Conservation (phyloP, 2,113 vertebrate genomes). For the Clarias macrocephalus region DNA sequence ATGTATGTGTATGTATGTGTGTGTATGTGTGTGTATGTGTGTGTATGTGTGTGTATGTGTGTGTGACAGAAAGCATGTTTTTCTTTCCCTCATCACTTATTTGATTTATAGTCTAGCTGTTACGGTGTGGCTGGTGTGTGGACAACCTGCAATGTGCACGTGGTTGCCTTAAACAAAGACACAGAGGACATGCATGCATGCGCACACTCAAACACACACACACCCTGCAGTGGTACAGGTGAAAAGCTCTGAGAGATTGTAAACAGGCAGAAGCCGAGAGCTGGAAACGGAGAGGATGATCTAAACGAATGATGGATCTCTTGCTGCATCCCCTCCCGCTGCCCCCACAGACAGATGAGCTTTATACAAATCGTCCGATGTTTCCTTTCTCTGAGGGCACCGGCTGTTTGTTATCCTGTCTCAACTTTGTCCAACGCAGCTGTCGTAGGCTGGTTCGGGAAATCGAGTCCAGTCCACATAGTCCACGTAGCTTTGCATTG, state of each 20-base stretch:
- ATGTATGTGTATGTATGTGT: neutral
- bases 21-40: too few species aligned
- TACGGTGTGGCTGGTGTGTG: constrained; percentile 48
- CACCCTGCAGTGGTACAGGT: constrained; percentile 59
- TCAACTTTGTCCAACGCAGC: neutral
- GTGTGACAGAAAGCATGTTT: neutral
- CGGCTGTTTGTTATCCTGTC: neutral
- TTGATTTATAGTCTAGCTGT: constrained; percentile 18
- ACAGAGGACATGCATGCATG: constrained; percentile 44
- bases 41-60: neutral
- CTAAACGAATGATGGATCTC: constrained; percentile 40
- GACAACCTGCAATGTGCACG: constrained; percentile 56
- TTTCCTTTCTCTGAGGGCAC: constrained; percentile 24
- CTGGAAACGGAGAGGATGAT: constrained; percentile 17
- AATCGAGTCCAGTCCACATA: neutral
- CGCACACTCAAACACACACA: neutral
- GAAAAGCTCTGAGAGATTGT: constrained; percentile 8
- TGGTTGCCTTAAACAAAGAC: constrained; percentile 70
- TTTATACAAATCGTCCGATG: neutral
- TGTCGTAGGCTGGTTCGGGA: neutral
- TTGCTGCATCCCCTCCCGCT: neutral
- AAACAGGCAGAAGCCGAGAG: constrained; percentile 33
- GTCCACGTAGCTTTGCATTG: neutral
- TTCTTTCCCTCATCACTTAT: neutral
- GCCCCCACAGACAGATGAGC: neutral